A percentile compares a stretch with the other conserved stretches of the same genome.
These are phyloP conservation scores for Pheosia tremula DNA, from an alignment of 2,888 invertebrate species.

Conservation along the genomic window DNA sequence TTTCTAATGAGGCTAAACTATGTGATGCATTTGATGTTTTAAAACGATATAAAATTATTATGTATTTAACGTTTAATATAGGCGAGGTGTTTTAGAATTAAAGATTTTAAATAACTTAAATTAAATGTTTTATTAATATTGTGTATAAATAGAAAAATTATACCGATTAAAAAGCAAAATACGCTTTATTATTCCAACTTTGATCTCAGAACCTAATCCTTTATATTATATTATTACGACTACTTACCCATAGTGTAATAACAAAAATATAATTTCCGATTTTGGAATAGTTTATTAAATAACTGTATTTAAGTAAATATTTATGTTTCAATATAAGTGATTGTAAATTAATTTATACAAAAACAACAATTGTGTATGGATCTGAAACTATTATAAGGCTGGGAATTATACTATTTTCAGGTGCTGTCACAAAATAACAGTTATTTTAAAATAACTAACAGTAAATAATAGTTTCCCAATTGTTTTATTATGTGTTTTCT, in stretches of 20 bases:
- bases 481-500: not conserved
- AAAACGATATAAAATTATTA: slow-evolving; percentile 37
- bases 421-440: slow-evolving; percentile 29
- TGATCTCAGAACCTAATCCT: slow-evolving; percentile 8
- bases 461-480: not conserved
- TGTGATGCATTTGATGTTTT: slow-evolving; percentile 55
- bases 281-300: not conserved
- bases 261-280: not conserved
- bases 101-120: slow-evolving; percentile 22
- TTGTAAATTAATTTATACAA: no score
- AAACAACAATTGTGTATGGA: slow-evolving; percentile 30
- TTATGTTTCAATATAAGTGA: no score
- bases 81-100: slow-evolving; percentile 12
- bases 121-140: slow-evolving; percentile 19
- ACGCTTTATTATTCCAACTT: slow-evolving; percentile 44
- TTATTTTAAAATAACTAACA: slow-evolving; percentile 7
- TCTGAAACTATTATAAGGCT: slow-evolving; percentile 48
- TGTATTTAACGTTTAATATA: slow-evolving; percentile 3
- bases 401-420: slow-evolving; percentile 45
- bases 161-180: slow-evolving; percentile 46
- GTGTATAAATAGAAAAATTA: slow-evolving; percentile 12
- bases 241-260: not conserved
- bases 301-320: no score
- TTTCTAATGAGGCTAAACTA: slow-evolving; percentile 51
- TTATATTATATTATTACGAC: not conserved